These are phyloP conservation scores for Calliopsis andreniformis DNA, from an alignment of 1,140 invertebrate species.

Conservation along the genomic window DNA sequence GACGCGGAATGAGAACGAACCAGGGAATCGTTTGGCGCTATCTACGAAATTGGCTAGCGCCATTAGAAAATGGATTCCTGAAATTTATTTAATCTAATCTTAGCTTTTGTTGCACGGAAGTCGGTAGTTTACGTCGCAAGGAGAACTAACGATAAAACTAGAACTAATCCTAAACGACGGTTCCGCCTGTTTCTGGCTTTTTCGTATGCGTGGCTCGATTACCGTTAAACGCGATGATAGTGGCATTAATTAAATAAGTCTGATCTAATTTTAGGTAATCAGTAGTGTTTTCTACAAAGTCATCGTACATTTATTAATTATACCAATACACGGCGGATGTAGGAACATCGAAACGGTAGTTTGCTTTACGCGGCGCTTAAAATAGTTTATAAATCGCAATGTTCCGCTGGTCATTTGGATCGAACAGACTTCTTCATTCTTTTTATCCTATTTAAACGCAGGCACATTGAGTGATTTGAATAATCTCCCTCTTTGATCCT, in stretches of 20 bases:
- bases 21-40: not conserved
- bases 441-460: constrained; percentile 71
- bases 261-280: not conserved
- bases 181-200: not conserved
- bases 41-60: constrained; percentile 6
- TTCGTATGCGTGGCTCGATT: not conserved
- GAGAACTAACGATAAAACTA: not conserved
- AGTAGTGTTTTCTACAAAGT: constrained; percentile 29
- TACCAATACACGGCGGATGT: constrained; percentile 42
- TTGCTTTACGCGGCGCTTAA: constrained; percentile 26
- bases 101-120: not conserved
- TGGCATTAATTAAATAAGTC: too few species aligned
- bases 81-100: not conserved
- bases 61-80: too few species aligned
- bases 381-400: constrained; percentile 16
- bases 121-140: not conserved
- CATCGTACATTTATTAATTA: constrained; percentile 42
- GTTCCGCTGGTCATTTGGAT: not conserved
- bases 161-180: not conserved
- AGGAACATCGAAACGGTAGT: constrained; percentile 50
- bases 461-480: constrained; percentile 79
- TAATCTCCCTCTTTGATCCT: constrained; percentile 77
- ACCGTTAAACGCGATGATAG: not conserved
- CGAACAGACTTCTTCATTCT: not conserved
- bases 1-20: constrained; percentile 5